Conservation (phyloP, 2,888 invertebrate species). For the Zygaena filipendulae region DNA sequence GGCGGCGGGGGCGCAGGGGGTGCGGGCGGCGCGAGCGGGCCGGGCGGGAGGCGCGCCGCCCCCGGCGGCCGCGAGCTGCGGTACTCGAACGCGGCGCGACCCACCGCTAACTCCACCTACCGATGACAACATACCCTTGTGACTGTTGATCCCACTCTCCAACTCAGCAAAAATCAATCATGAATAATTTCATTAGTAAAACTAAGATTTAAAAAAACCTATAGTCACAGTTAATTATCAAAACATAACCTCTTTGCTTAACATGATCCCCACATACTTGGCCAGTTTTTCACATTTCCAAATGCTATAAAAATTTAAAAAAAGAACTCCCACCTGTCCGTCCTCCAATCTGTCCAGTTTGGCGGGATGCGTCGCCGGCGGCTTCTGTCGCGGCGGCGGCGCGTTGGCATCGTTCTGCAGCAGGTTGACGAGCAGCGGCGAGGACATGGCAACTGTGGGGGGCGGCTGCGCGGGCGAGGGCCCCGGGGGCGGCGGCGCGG, state of each 20-base stretch:
- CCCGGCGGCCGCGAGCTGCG: conserved; percentile 29
- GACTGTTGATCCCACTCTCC: no score
- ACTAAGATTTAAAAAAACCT: no score
- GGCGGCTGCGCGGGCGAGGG: conserved; percentile 34
- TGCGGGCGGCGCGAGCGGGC: conserved; percentile 18
- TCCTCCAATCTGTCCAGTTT: conserved; percentile 50
- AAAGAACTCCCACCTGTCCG: conserved; percentile 33
- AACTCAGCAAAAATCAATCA: no score
- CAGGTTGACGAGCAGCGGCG: conserved; percentile 90
- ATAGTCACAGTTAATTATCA: no score
- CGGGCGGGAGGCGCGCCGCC: no score
- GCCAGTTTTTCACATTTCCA: no score
- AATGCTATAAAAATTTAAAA: no score
- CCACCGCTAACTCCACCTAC: conserved; percentile 57
- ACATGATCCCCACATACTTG: no score
- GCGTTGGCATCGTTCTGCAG: conserved; percentile 84
- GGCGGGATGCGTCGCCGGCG: conserved; percentile 37
- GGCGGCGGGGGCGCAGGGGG: conserved; percentile 17
- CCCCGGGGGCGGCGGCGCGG: conserved; percentile 23
- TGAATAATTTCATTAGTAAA: no score
- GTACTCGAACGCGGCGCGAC: conserved; percentile 48
- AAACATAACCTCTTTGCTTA: no score
- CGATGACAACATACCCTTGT: no score
- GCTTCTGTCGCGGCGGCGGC: conserved; percentile 38
- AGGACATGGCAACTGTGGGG: conserved; percentile 79